Base-by-base conservation (phyloP, 2,797 vertebrate species). In the Eremophila alpestris region DNA sequence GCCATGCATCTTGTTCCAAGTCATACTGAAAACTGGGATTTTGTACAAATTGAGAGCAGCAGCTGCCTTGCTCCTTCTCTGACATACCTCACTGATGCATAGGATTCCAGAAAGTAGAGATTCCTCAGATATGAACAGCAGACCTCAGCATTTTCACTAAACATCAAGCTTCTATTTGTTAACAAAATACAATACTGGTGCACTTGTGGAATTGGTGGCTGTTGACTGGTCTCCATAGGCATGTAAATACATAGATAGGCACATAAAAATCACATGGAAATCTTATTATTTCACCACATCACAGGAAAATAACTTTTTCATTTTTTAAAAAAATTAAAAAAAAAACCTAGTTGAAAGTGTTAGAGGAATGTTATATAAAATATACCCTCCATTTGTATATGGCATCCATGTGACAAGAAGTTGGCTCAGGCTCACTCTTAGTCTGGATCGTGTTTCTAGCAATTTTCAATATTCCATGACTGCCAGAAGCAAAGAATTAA, bases 401-500 rank as follows among this genome's bases (percentile, higher is more conserved):
- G 18, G 58, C 18, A 87, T 34, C 36, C n/a, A 36, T 23, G 36
- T 63, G 81, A 93, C 41, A 80, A 67, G 48, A 89, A 78, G 54
- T 22, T 91, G 89, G 75, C 40, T 60, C 54, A 26, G 67, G 54
- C 23, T 2, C 40, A 38, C 40, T 41, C 34, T 51, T 11, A 30
- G 36, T n/a, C 32, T 58, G 71, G 54, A 94, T 81, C 17, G 7
- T 75, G 51, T 78, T 91, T 95, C 94, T 52, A 89, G 59, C 54
- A 88, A 93, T 90, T 79, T 86, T 87, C 83, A 83, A 87, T 94
- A 96, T 83, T 80, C 65, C 46, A 68, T 69, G 54, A 92, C 69
- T 91, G 91, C 90, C 89, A 89, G 82, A 12, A 93, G 73, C 73
- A 79, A 92, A 89, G 76, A 94, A 87, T 81, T 91, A 95, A 87